These are phyloP conservation scores for Ochropleura plecta DNA, from an alignment of 2,888 invertebrate genomes.

Conservation along the genomic window DNA sequence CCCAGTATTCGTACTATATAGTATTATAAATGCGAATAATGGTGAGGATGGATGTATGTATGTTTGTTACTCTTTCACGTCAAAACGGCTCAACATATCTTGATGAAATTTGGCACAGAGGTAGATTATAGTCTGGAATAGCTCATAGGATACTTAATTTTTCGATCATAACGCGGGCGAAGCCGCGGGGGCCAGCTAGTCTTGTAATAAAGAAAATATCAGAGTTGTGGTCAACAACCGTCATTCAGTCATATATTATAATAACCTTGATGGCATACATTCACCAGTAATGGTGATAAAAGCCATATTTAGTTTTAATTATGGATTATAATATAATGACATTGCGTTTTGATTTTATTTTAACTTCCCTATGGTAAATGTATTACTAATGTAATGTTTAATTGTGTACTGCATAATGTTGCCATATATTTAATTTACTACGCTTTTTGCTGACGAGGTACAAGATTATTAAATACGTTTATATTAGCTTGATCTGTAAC, in stretches of 20 bases:
- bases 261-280: not conserved
- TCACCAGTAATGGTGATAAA: not conserved
- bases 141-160: too few relatives aligned
- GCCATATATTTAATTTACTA: not conserved
- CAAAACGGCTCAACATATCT: too few relatives aligned
- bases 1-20: too few relatives aligned
- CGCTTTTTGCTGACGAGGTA: not conserved
- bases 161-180: too few relatives aligned
- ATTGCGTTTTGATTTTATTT: not conserved
- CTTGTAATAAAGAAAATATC: not conserved
- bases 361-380: not conserved
- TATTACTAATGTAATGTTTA: not conserved
- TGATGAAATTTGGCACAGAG: too few relatives aligned
- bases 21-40: too few relatives aligned
- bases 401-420: not conserved
- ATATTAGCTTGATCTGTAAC: too few relatives aligned
- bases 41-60: too few relatives aligned
- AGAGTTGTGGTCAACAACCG: not conserved
- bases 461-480: too few relatives aligned
- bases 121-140: too few relatives aligned
- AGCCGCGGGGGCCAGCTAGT: too few relatives aligned
- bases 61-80: too few relatives aligned
- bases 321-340: slow-evolving; percentile 1
- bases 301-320: not conserved
- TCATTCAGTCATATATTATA: not conserved